Conservation (phyloP, 1,140 invertebrate genomes). For the Heliconius nattereri region DNA sequence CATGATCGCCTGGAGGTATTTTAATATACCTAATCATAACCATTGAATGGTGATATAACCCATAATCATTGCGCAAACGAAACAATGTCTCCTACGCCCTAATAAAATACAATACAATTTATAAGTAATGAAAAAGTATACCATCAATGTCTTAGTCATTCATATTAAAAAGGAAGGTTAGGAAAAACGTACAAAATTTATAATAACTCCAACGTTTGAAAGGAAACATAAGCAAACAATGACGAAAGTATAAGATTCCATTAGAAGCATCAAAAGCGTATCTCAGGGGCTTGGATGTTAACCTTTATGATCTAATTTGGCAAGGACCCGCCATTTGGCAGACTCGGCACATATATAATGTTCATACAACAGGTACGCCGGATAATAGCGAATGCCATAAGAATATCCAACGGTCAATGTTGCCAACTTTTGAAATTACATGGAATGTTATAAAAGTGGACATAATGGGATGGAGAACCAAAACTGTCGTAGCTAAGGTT, state of each 20-base stretch:
- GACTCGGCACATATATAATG: constrained; percentile 40
- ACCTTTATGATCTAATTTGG: constrained; percentile 64
- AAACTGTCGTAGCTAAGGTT: neutral
- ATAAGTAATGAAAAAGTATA: too few relatives aligned
- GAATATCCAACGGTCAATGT: constrained; percentile 33
- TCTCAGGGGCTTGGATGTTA: constrained; percentile 45
- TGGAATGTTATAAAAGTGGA: constrained; percentile 1
- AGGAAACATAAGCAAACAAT: constrained; percentile 24
- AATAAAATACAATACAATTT: too few relatives aligned
- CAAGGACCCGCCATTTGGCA: constrained; percentile 53
- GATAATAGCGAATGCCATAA: constrained; percentile 34
- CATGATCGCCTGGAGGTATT: too few relatives aligned
- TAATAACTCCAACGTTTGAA: neutral
- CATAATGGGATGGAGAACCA: neutral
- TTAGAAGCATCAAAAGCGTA: constrained; percentile 37
- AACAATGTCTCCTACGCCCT: too few relatives aligned
- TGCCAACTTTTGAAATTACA: constrained; percentile 44
- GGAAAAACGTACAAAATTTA: too few relatives aligned
- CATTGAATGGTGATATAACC: too few relatives aligned
- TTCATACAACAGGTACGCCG: constrained; percentile 52
- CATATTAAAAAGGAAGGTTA: too few relatives aligned
- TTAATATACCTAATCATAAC: too few relatives aligned
- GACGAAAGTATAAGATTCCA: constrained; percentile 39
- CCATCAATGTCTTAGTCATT: too few relatives aligned
- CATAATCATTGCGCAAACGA: too few relatives aligned